These are phyloP conservation scores for Agonopterix subpropinquella DNA, from an alignment of 2,888 invertebrate genomes.

Conservation along the genomic window DNA sequence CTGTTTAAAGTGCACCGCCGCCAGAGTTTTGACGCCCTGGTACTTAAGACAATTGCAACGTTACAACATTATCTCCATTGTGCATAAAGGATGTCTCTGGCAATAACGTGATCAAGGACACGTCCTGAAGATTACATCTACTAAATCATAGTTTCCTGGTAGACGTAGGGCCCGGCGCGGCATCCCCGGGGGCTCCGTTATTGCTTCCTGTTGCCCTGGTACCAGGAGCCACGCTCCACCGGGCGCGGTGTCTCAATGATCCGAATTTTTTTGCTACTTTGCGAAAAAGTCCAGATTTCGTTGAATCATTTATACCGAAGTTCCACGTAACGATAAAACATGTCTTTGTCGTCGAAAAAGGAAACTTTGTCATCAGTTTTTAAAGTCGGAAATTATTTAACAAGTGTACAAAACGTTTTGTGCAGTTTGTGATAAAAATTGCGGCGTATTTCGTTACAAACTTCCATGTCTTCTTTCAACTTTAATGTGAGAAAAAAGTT, in stretches of 20 bases:
- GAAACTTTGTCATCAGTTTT: constrained; percentile 6
- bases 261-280: constrained; percentile 1
- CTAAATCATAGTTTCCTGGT: constrained; percentile 68
- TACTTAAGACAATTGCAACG: constrained; percentile 26
- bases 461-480: no score
- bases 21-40: constrained; percentile 26
- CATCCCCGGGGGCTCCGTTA: constrained; percentile 56
- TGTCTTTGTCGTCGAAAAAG: constrained; percentile 5
- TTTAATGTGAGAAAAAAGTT: no score
- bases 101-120: constrained; percentile 21
- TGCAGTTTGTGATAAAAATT: no score
- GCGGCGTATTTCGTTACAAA: no score
- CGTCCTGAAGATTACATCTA: constrained; percentile 29
- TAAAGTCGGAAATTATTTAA: constrained; percentile 10
- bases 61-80: no score
- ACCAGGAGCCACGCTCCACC: constrained; percentile 17
- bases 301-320: neutral
- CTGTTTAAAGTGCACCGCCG: constrained; percentile 12
- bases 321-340: constrained; percentile 6
- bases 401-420: no score
- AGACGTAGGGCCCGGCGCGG: constrained; percentile 23
- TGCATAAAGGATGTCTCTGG: constrained; percentile 6
- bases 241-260: constrained; percentile 3
- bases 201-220: constrained; percentile 69
- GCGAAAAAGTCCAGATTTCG: constrained; percentile 3